Conservation (phyloP, 2,888 invertebrate genomes). For the Xanthia togata region DNA sequence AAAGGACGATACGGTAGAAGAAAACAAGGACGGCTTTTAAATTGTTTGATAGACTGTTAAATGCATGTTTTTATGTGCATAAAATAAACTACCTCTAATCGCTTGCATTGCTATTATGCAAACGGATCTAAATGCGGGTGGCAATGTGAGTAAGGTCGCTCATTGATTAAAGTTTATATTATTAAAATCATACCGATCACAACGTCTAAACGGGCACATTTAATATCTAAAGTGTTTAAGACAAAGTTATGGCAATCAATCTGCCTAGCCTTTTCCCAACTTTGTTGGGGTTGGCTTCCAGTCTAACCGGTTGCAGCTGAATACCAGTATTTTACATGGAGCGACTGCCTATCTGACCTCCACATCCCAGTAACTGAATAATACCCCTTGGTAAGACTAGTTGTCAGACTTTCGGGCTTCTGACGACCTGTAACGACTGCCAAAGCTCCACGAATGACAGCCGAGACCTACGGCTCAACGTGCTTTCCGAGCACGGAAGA, state of each 20-base stretch:
- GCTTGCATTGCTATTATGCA: conserved; percentile 39
- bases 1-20: conserved; percentile 25
- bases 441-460: too few species aligned
- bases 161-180: conserved; percentile 15
- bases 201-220: not conserved
- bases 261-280: too few species aligned
- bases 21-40: conserved; percentile 32
- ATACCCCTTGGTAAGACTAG: too few species aligned
- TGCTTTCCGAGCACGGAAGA: too few species aligned
- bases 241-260: not conserved
- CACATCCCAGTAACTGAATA: too few species aligned
- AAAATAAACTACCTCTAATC: conserved; percentile 35
- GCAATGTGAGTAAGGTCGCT: conserved; percentile 46
- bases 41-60: not conserved
- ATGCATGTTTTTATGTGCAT: conserved; percentile 12
- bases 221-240: not conserved
- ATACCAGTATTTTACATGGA: too few species aligned
- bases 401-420: too few species aligned
- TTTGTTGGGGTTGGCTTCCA: too few species aligned
- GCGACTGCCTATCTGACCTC: too few species aligned
- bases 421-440: too few species aligned
- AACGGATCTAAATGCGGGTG: conserved; percentile 46
- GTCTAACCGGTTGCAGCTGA: too few species aligned
- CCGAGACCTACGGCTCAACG: too few species aligned
- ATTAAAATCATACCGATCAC: not conserved